Percentiles rank a stretch among this genome's conserved stretches.
phyloP scores from a whole-genome alignment of 2,797 vertebrate species.

The Galaxias olidus region DNA sequence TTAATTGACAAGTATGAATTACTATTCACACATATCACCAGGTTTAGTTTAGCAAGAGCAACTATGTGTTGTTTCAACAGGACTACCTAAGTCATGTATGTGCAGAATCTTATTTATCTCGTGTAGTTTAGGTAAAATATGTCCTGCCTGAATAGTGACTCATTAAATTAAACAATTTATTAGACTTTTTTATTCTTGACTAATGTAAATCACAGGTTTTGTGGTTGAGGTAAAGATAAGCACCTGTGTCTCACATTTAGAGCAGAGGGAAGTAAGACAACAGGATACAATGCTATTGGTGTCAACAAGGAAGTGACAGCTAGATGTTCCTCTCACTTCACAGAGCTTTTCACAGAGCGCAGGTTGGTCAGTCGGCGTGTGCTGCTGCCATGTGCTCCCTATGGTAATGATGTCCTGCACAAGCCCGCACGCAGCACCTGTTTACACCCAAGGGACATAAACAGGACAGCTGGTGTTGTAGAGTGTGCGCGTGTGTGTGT shows the following conservation, averaged over 20 bases:
- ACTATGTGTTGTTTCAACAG: no score
- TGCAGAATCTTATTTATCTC: no score
- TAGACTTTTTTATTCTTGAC: no score
- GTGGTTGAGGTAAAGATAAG: no score
- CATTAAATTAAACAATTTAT: no score
- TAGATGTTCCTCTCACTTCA: slow-evolving; percentile 25
- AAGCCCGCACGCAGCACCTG: slow-evolving; percentile 50
- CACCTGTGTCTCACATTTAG: not conserved
- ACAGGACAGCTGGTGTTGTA: slow-evolving; percentile 71
- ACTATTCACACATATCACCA: no score
- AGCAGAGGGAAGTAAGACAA: not conserved
- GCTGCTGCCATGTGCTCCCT: slow-evolving; percentile 38
- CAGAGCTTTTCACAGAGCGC: slow-evolving; percentile 12
- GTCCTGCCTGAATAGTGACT: no score
- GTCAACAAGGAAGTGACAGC: slow-evolving; percentile 17
- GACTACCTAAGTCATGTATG: no score
- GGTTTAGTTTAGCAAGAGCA: no score
- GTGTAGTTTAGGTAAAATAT: no score
- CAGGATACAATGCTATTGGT: not conserved
- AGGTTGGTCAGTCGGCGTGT: slow-evolving; percentile 25
- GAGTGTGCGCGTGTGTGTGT: slow-evolving; percentile 13
- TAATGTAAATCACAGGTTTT: no score
- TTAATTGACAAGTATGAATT: no score
- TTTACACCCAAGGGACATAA: slow-evolving; percentile 58
- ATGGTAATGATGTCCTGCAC: slow-evolving; percentile 9